Conservation (phyloP, 1,140 invertebrate species). For the Drosophila kikkawai region DNA sequence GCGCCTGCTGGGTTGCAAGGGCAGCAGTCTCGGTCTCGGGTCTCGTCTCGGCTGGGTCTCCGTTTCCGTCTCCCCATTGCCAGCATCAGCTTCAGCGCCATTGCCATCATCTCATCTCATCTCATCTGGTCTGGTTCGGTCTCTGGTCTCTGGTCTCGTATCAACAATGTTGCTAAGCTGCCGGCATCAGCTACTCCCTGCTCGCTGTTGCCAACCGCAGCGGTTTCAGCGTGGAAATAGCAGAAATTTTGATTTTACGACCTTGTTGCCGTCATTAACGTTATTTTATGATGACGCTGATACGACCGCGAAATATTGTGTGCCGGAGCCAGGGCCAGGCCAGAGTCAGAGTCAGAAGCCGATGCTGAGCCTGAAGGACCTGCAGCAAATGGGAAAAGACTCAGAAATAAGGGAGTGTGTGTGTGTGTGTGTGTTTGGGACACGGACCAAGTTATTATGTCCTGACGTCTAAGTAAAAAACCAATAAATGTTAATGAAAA, state of each 20-base stretch:
- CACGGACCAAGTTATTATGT: slow-evolving; percentile 65
- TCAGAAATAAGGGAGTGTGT: background rate
- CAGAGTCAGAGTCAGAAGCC: slow-evolving; percentile 22
- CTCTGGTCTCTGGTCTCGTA: slow-evolving; percentile 28
- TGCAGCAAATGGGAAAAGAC: slow-evolving; percentile 38
- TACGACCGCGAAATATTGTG: slow-evolving; percentile 81
- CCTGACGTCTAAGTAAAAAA: slow-evolving; percentile 78
- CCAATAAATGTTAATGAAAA: slow-evolving; percentile 84
- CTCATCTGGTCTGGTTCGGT: slow-evolving; percentile 1
- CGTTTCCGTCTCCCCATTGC: slow-evolving; percentile 5
- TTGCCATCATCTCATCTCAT: slow-evolving; percentile 26
- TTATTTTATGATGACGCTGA: slow-evolving; percentile 84
- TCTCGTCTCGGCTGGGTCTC: slow-evolving; percentile 23
- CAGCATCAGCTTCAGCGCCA: background rate
- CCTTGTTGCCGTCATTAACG: slow-evolving; percentile 82
- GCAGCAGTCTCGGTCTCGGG: slow-evolving; percentile 19
- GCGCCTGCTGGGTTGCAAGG: slow-evolving; percentile 58
- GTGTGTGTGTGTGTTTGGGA: background rate
- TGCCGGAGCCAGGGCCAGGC: slow-evolving; percentile 25
- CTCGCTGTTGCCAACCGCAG: slow-evolving; percentile 46
- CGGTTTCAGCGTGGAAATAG: slow-evolving; percentile 75
- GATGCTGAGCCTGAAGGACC: slow-evolving; percentile 33
- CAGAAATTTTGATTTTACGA: slow-evolving; percentile 84
- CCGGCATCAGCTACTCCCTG: slow-evolving; percentile 32
- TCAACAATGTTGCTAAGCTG: slow-evolving; percentile 65